A percentile compares a stretch with the other conserved stretches of the same genome.
Evolutionary conservation across 2,797 vertebrate genomes (phyloP).

Genomic region (Arctocebus calabarensis): DNA sequence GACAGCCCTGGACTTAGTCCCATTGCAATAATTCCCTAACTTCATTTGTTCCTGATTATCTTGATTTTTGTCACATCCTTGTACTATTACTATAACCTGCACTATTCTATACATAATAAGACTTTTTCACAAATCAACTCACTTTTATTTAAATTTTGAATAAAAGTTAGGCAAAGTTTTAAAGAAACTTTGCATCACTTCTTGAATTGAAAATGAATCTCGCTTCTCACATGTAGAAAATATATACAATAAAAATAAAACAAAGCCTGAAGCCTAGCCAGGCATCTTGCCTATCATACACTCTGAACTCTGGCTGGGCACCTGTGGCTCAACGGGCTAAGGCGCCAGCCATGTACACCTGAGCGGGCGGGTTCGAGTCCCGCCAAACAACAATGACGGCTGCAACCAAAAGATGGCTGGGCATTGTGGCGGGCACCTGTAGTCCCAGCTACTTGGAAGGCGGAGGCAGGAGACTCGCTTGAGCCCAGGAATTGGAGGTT

Average conservation of each 20-base stretch:
- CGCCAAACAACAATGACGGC: no score
- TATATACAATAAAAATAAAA: not conserved
- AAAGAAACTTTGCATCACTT: conserved; percentile 6
- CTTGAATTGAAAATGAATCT: not conserved
- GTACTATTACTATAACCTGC: not conserved
- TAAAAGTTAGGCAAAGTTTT: conserved; percentile 25
- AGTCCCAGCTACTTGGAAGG: no score
- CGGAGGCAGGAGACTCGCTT: no score
- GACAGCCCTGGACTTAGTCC: not conserved
- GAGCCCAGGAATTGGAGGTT: no score
- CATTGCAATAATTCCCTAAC: not conserved
- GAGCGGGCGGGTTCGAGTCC: no score
- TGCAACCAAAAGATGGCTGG: no score
- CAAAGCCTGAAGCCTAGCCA: not conserved
- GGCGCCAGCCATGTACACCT: no score
- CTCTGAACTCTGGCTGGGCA: no score
- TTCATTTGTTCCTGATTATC: not conserved
- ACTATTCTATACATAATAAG: not conserved
- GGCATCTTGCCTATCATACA: not conserved
- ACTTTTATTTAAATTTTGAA: conserved; percentile 7
- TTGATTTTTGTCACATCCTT: not conserved
- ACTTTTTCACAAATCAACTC: not conserved
- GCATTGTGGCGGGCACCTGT: no score
- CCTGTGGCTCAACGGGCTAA: no score
- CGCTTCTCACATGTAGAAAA: conserved; percentile 13